phyloP scores from a whole-genome alignment of 2,888 invertebrate species.

The Cetonia aurata region DNA sequence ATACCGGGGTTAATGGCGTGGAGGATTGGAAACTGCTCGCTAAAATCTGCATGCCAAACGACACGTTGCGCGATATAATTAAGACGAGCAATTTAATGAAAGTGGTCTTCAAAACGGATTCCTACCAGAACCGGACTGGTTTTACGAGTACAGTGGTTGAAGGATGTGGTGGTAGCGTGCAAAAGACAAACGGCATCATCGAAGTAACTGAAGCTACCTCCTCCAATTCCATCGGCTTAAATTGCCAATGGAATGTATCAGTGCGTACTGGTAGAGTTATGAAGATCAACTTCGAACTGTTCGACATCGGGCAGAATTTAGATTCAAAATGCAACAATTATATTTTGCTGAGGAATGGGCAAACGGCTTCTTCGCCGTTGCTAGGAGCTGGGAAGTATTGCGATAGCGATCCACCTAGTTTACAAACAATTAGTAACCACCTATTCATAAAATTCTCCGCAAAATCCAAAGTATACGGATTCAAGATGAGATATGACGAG shows the following conservation, averaged over 20 bases:
- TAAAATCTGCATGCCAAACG: slow-evolving; percentile 70
- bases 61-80: slow-evolving; percentile 57
- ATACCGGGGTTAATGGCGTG: slow-evolving; percentile 65
- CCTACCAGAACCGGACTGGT: slow-evolving; percentile 73
- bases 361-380: slow-evolving; percentile 77
- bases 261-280: slow-evolving; percentile 82
- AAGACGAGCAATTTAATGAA: slow-evolving; percentile 72
- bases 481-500: slow-evolving; percentile 69
- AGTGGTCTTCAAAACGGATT: slow-evolving; percentile 77
- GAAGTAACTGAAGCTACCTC: slow-evolving; percentile 27
- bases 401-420: slow-evolving; percentile 66
- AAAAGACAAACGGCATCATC: slow-evolving; percentile 47
- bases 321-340: slow-evolving; percentile 37
- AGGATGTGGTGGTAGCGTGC: slow-evolving; percentile 51
- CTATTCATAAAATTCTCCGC: slow-evolving; percentile 67
- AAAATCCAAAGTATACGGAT: slow-evolving; percentile 31
- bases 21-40: slow-evolving; percentile 65
- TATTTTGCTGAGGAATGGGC: slow-evolving; percentile 77
- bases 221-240: slow-evolving; percentile 50
- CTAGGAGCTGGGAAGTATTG: slow-evolving; percentile 83
- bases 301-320: slow-evolving; percentile 31
- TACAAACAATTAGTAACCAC: slow-evolving; percentile 76
- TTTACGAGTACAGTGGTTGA: slow-evolving; percentile 70
- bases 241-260: slow-evolving; percentile 81
- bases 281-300: slow-evolving; percentile 70